A percentile compares a stretch with the other conserved stretches of the same genome.
These are phyloP conservation scores for Drosophila lini DNA, from an alignment of 1,140 invertebrate genomes.

Conservation along the genomic window DNA sequence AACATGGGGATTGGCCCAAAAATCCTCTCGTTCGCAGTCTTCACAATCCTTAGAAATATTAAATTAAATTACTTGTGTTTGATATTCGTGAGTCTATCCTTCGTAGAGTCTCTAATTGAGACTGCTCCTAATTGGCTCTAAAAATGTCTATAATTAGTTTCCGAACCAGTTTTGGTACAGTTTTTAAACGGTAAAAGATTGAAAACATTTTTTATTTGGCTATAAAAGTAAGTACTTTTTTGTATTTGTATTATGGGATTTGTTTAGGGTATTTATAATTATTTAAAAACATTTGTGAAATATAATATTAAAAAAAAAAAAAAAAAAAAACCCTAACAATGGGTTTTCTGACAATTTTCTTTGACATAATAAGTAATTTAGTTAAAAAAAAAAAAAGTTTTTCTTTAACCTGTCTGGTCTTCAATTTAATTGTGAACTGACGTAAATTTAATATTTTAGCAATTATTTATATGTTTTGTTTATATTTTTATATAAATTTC, in stretches of 20 bases:
- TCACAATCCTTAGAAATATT: slow-evolving; percentile 7
- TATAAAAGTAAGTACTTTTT: neutral
- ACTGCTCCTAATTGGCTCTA: slow-evolving; percentile 15
- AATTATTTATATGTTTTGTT: neutral
- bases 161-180: slow-evolving; percentile 1
- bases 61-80: slow-evolving; percentile 1
- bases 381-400: too few species aligned
- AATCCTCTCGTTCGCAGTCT: slow-evolving; percentile 6
- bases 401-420: too few species aligned
- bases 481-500: neutral
- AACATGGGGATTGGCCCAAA: neutral
- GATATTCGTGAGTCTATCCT: neutral
- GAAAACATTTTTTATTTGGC: neutral
- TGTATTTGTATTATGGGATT: neutral
- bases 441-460: neutral
- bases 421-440: too few species aligned
- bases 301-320: too few species aligned
- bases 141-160: slow-evolving; percentile 26
- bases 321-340: too few species aligned
- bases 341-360: too few species aligned
- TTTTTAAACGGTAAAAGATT: neutral
- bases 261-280: too few species aligned
- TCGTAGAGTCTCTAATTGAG: slow-evolving; percentile 2
- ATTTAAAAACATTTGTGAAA: neutral
- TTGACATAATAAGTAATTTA: too few species aligned